phyloP scores from a whole-genome alignment of 1,140 invertebrate species.

The Glossosoma conforme region DNA sequence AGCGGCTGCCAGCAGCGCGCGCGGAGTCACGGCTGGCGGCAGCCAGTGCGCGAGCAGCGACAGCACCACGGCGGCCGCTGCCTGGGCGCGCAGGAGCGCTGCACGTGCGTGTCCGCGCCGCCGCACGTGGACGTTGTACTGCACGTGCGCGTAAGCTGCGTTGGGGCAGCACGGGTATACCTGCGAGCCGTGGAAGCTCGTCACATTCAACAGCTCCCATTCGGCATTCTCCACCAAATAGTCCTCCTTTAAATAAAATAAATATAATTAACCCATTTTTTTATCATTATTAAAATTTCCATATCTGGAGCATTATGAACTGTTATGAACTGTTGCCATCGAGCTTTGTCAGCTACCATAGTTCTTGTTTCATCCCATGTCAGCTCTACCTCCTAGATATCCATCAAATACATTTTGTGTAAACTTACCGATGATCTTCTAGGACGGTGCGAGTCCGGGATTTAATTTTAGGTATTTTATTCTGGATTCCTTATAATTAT shows the following conservation, averaged over 20 bases:
- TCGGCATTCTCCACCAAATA: slow-evolving; percentile 46
- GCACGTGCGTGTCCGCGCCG: slow-evolving; percentile 11
- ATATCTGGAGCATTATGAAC: too few species aligned
- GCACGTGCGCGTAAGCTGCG: slow-evolving; percentile 41
- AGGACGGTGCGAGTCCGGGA: too few species aligned
- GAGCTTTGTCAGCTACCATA: too few species aligned
- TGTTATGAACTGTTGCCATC: too few species aligned
- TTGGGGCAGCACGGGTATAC: slow-evolving; percentile 53
- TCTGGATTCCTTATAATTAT: too few species aligned
- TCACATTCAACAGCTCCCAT: slow-evolving; percentile 52
- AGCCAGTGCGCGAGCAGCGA: slow-evolving; percentile 53
- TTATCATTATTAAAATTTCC: too few species aligned
- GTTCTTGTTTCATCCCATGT: too few species aligned
- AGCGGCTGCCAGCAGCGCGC: slow-evolving; percentile 38
- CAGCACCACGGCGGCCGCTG: slow-evolving; percentile 43
- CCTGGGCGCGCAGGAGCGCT: slow-evolving; percentile 6
- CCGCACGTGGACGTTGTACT: slow-evolving; percentile 15
- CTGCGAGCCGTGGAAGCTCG: slow-evolving; percentile 38
- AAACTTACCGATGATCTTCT: too few species aligned
- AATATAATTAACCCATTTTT: slow-evolving; percentile 27
- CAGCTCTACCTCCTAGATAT: too few species aligned
- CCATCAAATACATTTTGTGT: too few species aligned
- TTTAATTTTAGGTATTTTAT: too few species aligned
- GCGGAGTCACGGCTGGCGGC: slow-evolving; percentile 56
- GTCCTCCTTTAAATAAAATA: slow-evolving; percentile 32